Percentiles rank a stretch among this genome's conserved stretches.
Conservation (phyloP, 1,140 invertebrate species). For the Bradynema listronoti region DNA sequence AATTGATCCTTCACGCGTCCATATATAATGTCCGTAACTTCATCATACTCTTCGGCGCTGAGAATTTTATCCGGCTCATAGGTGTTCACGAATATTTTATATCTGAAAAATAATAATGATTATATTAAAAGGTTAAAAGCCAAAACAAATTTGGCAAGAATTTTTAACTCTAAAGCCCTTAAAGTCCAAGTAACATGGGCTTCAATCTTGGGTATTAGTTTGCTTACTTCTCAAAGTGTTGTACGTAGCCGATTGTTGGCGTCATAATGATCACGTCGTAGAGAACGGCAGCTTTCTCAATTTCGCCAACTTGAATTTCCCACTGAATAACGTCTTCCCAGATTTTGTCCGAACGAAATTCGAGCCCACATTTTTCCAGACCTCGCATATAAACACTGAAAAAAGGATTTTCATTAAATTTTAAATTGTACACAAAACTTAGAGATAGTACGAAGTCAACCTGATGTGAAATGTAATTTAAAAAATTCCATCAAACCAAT, state of each 20-base stretch:
- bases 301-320: constrained; percentile 75
- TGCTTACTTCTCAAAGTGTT: constrained; percentile 81
- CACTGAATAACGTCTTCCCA: constrained; percentile 95
- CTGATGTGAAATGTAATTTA: no score
- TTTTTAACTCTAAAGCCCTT: neutral
- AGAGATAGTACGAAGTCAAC: no score
- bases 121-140: neutral
- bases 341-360: constrained; percentile 88
- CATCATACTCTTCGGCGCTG: constrained; percentile 38
- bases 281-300: constrained; percentile 71
- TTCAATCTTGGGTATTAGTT: constrained; percentile 5
- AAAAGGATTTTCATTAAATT: no score
- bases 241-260: constrained; percentile 82
- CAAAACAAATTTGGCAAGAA: constrained; percentile 1
- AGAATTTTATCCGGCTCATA: constrained; percentile 40
- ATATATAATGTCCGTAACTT: constrained; percentile 33
- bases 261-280: constrained; percentile 78
- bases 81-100: constrained; percentile 30
- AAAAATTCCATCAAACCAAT: no score
- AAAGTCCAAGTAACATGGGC: constrained; percentile 6
- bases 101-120: constrained; percentile 18
- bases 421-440: no score
- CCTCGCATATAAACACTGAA: constrained; percentile 72
- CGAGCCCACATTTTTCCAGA: constrained; percentile 77
- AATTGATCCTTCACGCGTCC: constrained; percentile 21